These are phyloP conservation scores for Elephas maximus DNA, from an alignment of 2,113 vertebrate species.

Conservation along the genomic window DNA sequence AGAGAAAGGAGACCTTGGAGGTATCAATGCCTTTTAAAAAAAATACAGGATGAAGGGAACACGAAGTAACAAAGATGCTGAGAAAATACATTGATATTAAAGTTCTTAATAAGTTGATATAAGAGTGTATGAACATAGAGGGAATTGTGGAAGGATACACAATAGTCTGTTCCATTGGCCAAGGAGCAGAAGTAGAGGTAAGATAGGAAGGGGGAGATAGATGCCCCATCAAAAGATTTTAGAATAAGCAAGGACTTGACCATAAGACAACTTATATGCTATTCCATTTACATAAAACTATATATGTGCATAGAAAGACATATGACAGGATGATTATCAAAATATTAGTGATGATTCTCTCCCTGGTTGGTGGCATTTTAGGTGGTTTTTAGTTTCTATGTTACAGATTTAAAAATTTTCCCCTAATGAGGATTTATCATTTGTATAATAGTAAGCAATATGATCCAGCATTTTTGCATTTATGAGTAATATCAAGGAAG, in stretches of 20 bases:
- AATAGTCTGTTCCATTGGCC: not conserved
- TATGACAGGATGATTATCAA: not conserved
- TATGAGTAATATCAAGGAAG: not conserved
- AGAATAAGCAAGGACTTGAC: not conserved
- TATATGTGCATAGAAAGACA: not conserved
- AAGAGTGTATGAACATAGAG: not conserved
- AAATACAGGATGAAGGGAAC: not conserved
- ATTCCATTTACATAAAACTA: not conserved
- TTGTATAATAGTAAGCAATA: constrained; percentile 35
- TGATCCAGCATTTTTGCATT: not conserved
- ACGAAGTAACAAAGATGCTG: not conserved
- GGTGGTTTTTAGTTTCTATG: constrained; percentile 47
- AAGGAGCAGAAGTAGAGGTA: not conserved
- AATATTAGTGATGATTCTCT: not conserved
- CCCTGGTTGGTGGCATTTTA: not conserved
- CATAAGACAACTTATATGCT: not conserved
- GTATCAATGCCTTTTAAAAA: not conserved
- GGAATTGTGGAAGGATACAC: not conserved
- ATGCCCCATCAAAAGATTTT: not conserved
- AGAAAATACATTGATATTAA: not conserved
- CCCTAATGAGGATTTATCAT: not conserved
- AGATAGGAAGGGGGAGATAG: not conserved
- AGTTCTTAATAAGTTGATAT: not conserved
- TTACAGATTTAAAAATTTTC: not conserved
- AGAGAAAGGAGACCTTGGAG: not conserved